A percentile compares a stretch with the other conserved stretches of the same genome.
phyloP scores from a whole-genome alignment of 2,113 vertebrate species.

The Grantiella picta region DNA sequence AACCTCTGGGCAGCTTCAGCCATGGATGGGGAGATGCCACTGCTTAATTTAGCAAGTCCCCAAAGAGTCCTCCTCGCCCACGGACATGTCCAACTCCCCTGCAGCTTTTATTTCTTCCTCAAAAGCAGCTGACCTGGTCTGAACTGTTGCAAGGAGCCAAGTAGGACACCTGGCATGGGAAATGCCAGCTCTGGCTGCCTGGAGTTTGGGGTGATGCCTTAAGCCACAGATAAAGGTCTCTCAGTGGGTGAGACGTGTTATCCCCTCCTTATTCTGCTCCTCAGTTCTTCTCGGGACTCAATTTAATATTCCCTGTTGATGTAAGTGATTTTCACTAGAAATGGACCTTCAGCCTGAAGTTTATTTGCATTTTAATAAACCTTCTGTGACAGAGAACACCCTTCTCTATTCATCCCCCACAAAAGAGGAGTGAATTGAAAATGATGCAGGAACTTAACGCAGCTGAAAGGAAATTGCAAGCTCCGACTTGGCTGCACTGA shows the following conservation, averaged over 20 bases:
- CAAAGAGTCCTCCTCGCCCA: background rate
- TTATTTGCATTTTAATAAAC: slow-evolving; percentile 61
- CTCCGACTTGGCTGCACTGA: background rate
- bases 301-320: background rate
- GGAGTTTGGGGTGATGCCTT: background rate
- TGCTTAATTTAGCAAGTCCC: background rate
- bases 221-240: background rate
- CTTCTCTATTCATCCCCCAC: slow-evolving; percentile 35
- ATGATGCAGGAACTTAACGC: slow-evolving; percentile 6
- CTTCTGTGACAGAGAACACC: slow-evolving; percentile 6
- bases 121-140: background rate
- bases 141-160: background rate
- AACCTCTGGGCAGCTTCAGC: background rate
- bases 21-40: background rate
- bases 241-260: background rate
- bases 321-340: background rate
- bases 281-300: background rate
- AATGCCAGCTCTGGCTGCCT: background rate
- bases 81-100: background rate
- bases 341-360: background rate
- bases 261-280: background rate
- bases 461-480: slow-evolving; percentile 47
- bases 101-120: background rate
- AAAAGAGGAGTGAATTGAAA: slow-evolving; percentile 21
- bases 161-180: background rate